phyloP scores from a whole-genome alignment of 1,140 invertebrate genomes.

The Leptinotarsa texana region DNA sequence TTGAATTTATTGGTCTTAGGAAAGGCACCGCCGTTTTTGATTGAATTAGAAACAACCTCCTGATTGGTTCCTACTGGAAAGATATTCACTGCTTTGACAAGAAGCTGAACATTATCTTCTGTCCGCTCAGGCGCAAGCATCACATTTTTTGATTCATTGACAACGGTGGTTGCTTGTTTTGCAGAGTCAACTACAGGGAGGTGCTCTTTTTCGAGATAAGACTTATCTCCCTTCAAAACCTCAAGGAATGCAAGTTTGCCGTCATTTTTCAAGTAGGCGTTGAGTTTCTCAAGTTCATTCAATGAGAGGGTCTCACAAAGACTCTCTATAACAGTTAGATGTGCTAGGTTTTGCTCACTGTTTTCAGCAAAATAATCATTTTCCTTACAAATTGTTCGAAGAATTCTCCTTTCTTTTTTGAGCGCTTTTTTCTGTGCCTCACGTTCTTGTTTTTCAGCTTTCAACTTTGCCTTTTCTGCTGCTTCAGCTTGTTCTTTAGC shows the following conservation, averaged over 20 bases:
- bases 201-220: conserved; percentile 77
- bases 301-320: conserved; percentile 81
- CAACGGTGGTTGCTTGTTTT: conserved; percentile 55
- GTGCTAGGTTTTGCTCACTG: conserved; percentile 74
- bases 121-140: conserved; percentile 70
- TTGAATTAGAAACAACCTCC: conserved; percentile 93
- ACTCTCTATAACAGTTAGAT: conserved; percentile 89
- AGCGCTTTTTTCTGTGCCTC: conserved; percentile 81
- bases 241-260: conserved; percentile 69
- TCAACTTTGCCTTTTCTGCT: conserved; percentile 76
- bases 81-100: conserved; percentile 95
- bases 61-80: conserved; percentile 95
- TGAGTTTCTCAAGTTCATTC: conserved; percentile 75
- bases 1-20: conserved; percentile 59
- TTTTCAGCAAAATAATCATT: conserved; percentile 81
- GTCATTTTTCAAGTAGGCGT: conserved; percentile 68
- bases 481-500: conserved; percentile 84
- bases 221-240: conserved; percentile 63
- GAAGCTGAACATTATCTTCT: conserved; percentile 77
- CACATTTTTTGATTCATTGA: conserved; percentile 52
- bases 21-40: conserved; percentile 84
- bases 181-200: conserved; percentile 62
- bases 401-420: conserved; percentile 82
- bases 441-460: conserved; percentile 83
- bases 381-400: conserved; percentile 85